A percentile compares a stretch with the other conserved stretches of the same genome.
These are phyloP conservation scores for Actenoides lindsayi DNA, from an alignment of 2,113 vertebrate species.

Conservation along the genomic window DNA sequence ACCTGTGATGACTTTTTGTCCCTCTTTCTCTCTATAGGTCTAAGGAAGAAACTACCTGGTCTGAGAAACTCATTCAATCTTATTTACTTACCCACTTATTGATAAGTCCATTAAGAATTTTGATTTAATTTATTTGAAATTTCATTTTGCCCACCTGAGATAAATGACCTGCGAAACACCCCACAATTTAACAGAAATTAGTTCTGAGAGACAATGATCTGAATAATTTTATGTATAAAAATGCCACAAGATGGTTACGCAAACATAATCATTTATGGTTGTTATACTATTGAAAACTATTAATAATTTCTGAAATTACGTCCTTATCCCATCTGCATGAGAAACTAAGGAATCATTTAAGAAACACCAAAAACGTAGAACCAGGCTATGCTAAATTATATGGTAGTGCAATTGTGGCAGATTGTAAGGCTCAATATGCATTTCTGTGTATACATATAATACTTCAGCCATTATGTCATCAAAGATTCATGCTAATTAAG, in stretches of 20 bases:
- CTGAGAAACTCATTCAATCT: not conserved
- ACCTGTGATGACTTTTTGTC: not conserved
- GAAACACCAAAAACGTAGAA: not conserved
- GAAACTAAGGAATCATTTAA: not conserved
- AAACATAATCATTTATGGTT: not conserved
- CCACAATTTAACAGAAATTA: not conserved
- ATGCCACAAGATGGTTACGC: not conserved
- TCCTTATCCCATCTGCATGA: not conserved
- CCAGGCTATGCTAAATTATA: not conserved
- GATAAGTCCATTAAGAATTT: not conserved
- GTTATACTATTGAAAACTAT: not conserved
- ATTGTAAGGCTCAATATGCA: not conserved
- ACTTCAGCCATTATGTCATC: not conserved
- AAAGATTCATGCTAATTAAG: conserved; percentile 19
- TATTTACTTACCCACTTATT: not conserved
- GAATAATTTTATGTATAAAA: not conserved
- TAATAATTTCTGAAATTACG: not conserved
- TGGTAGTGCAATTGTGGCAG: not conserved
- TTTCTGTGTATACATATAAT: not conserved
- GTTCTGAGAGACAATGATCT: not conserved
- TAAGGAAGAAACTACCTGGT: not conserved
- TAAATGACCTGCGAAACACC: not conserved
- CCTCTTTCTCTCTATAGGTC: not conserved
- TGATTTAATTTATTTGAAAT: not conserved
- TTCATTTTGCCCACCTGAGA: not conserved